A percentile compares a stretch with the other conserved stretches of the same genome.
These are phyloP conservation scores for Clostera curtula DNA, from an alignment of 2,888 invertebrate genomes.

Conservation along the genomic window DNA sequence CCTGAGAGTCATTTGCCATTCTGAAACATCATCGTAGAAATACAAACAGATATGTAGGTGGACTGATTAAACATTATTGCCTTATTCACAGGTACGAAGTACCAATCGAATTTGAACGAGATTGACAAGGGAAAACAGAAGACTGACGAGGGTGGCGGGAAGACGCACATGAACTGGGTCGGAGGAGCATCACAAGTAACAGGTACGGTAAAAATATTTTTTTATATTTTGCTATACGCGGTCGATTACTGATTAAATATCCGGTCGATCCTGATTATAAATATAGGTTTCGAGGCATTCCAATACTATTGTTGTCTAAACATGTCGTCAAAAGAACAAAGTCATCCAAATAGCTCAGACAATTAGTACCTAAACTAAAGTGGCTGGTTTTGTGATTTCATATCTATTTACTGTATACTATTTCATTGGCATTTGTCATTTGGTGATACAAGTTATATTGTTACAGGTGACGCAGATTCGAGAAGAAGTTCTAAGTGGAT, in stretches of 20 bases:
- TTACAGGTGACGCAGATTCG: constrained; percentile 52
- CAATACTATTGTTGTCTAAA: too few species aligned
- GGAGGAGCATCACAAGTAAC: constrained; percentile 65
- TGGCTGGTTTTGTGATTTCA: too few species aligned
- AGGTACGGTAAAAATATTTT: constrained; percentile 34
- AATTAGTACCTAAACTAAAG: too few species aligned
- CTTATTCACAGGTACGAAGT: constrained; percentile 78
- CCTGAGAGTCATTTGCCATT: too few species aligned
- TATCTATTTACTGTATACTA: too few species aligned
- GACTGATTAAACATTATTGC: constrained; percentile 17
- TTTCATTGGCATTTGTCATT: too few species aligned
- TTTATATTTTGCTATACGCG: background rate
- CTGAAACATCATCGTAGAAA: too few species aligned
- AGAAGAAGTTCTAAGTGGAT: constrained; percentile 45
- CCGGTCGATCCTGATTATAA: too few species aligned
- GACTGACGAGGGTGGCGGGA: constrained; percentile 76
- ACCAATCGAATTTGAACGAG: constrained; percentile 84
- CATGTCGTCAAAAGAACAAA: too few species aligned
- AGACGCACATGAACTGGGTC: constrained; percentile 72
- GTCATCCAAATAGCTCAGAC: too few species aligned
- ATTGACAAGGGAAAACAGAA: constrained; percentile 88
- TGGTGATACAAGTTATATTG: constrained; percentile 15
- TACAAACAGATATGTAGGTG: too few species aligned
- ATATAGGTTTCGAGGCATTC: too few species aligned
- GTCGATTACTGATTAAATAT: background rate